Conservation (phyloP, 2,797 vertebrate genomes). For the Yasuhikotakia modesta region DNA sequence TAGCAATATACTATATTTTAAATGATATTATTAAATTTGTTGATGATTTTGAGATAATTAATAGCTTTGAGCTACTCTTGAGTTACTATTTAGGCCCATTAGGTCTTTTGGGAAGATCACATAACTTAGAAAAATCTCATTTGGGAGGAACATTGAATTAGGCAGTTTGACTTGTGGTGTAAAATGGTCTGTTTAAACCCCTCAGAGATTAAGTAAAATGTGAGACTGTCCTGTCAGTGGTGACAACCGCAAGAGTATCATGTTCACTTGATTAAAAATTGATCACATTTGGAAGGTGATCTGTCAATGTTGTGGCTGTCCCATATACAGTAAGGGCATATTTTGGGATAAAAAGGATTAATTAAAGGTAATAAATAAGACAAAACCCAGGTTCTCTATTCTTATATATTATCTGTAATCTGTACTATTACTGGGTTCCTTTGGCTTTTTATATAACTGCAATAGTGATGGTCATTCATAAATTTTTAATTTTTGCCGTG, state of each 20-base stretch:
- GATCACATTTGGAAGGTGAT: not conserved
- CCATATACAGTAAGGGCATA: not conserved
- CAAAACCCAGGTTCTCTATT: not conserved
- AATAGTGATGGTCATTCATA: not conserved
- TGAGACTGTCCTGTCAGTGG: not conserved
- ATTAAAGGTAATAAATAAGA: no score
- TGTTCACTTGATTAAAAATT: not conserved
- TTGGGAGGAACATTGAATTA: not conserved
- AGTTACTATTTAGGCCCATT: no score
- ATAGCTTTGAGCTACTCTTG: not conserved
- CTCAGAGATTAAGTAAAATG: not conserved
- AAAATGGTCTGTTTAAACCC: not conserved
- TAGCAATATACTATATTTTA: not conserved
- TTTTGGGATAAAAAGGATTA: not conserved
- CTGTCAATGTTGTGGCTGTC: not conserved
- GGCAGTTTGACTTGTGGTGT: not conserved
- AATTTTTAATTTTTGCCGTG: slow-evolving; percentile 11
- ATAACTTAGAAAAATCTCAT: not conserved
- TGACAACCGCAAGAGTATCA: slow-evolving; percentile 3
- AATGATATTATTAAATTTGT: not conserved
- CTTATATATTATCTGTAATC: not conserved
- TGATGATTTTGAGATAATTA: not conserved
- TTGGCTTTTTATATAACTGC: not conserved
- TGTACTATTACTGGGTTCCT: not conserved
- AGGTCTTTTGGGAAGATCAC: no score